phyloP scores from a whole-genome alignment of 1,140 invertebrate species.

The Belonocnema kinseyi region DNA sequence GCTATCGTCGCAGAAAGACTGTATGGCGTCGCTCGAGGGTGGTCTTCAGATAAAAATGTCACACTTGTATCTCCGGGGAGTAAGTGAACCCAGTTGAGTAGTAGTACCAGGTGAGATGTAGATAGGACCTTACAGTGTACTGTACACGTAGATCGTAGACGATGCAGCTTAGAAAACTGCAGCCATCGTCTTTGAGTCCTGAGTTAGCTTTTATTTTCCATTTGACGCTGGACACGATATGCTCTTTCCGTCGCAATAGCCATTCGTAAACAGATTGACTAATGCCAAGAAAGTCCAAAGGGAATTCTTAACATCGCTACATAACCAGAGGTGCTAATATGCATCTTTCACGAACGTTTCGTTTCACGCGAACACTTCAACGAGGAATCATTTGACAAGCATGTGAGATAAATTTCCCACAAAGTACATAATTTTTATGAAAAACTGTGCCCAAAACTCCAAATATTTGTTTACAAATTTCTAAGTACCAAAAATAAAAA shows the following conservation, averaged over 20 bases:
- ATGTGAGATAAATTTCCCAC: background rate
- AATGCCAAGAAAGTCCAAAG: constrained; percentile 6
- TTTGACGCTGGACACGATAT: constrained; percentile 7
- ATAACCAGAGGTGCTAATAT: constrained; percentile 16
- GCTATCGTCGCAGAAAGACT: constrained; percentile 43
- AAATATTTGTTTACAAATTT: background rate
- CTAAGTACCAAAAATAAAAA: too few relatives aligned
- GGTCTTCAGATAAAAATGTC: constrained; percentile 57
- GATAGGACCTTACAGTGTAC: background rate
- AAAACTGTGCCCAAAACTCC: too few relatives aligned
- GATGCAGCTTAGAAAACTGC: background rate
- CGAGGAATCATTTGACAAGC: background rate
- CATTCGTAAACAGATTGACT: constrained; percentile 19
- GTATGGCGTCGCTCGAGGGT: constrained; percentile 48
- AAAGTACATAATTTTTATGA: too few relatives aligned
- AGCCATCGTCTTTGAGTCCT: background rate
- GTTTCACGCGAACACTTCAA: background rate
- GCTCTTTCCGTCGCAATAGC: constrained; percentile 1
- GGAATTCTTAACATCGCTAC: background rate
- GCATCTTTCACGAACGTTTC: background rate
- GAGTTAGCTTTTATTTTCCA: background rate
- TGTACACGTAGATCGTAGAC: background rate
- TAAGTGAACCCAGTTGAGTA: constrained; percentile 43
- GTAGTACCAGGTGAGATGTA: background rate
- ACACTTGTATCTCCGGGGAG: constrained; percentile 56